A percentile compares a stretch with the other conserved stretches of the same genome.
Evolutionary conservation across 1,140 invertebrate species (phyloP).

Genomic region (Triops cancriformis): DNA sequence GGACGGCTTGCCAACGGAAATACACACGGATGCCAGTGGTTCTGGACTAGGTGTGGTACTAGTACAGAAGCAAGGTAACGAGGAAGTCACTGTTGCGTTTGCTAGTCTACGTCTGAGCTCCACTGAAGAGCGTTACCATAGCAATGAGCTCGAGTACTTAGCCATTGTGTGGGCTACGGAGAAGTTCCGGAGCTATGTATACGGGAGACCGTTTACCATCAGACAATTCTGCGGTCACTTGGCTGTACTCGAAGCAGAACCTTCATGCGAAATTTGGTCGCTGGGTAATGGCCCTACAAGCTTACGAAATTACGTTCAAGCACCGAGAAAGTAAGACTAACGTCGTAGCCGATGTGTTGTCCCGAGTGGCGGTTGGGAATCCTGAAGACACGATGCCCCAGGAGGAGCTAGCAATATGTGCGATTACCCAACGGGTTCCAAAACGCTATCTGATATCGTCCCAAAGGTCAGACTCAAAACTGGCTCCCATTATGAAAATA

Average conservation of each 20-base stretch:
- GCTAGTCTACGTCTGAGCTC: conserved; percentile 37
- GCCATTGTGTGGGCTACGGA: conserved; percentile 39
- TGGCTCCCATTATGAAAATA: neutral
- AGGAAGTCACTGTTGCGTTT: conserved; percentile 41
- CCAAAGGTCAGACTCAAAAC: conserved; percentile 24
- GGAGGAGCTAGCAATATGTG: conserved; percentile 33
- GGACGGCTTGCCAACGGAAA: conserved; percentile 19
- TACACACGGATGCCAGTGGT: no score
- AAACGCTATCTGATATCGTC: conserved; percentile 31
- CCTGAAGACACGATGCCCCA: conserved; percentile 31
- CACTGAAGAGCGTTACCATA: no score
- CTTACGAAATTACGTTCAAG: neutral
- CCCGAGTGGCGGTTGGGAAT: conserved; percentile 36
- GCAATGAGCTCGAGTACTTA: no score
- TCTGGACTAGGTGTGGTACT: conserved; percentile 37
- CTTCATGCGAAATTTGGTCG: neutral
- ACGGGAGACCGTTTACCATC: conserved; percentile 40
- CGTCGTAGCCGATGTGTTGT: conserved; percentile 8
- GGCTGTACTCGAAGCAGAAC: conserved; percentile 28
- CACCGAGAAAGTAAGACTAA: neutral
- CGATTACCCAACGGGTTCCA: conserved; percentile 31
- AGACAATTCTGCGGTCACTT: conserved; percentile 40
- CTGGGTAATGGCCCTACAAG: conserved; percentile 15
- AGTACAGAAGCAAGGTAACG: conserved; percentile 34
- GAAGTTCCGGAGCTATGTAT: conserved; percentile 37